These are phyloP conservation scores for Ispidina picta DNA, from an alignment of 2,797 vertebrate genomes.

Conservation along the genomic window DNA sequence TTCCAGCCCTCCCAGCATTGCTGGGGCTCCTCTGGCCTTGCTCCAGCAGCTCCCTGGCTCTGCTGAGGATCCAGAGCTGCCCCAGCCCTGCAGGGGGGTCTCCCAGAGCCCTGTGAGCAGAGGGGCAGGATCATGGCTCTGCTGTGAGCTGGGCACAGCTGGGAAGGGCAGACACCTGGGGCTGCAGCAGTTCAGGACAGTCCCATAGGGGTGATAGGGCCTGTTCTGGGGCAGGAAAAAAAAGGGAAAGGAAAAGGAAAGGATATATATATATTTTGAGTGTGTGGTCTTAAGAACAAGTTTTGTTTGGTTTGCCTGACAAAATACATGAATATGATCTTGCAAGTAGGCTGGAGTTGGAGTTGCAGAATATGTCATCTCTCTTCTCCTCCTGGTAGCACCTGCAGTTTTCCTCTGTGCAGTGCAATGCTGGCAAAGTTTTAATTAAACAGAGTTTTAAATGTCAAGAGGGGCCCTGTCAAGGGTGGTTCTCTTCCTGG, in stretches of 20 bases:
- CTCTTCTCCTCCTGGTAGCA: rapidly evolving
- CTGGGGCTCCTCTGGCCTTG: too few relatives aligned
- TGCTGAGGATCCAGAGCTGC: too few relatives aligned
- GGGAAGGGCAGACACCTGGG: not conserved
- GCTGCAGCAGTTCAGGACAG: not conserved
- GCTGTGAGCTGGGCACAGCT: not conserved
- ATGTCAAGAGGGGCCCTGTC: too few relatives aligned
- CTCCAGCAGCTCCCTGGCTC: too few relatives aligned
- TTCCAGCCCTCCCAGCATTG: too few relatives aligned
- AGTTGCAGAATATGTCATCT: not conserved
- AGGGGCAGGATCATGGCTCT: not conserved
- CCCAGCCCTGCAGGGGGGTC: too few relatives aligned
- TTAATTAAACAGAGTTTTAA: not conserved
- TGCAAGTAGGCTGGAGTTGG: not conserved
- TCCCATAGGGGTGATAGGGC: not conserved
- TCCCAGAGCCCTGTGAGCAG: too few relatives aligned
- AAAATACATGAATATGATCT: not conserved
- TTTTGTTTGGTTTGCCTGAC: not conserved
- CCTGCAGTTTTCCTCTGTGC: not conserved
- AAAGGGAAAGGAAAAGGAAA: too few relatives aligned
- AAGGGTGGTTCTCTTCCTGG: rapidly evolving
- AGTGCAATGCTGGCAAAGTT: not conserved
- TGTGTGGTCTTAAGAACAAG: not conserved
- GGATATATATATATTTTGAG: too few relatives aligned
- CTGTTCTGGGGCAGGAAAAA: too few relatives aligned